Base-by-base conservation (phyloP, 2,113 vertebrate genomes). In the Falcunculus frontatus region DNA sequence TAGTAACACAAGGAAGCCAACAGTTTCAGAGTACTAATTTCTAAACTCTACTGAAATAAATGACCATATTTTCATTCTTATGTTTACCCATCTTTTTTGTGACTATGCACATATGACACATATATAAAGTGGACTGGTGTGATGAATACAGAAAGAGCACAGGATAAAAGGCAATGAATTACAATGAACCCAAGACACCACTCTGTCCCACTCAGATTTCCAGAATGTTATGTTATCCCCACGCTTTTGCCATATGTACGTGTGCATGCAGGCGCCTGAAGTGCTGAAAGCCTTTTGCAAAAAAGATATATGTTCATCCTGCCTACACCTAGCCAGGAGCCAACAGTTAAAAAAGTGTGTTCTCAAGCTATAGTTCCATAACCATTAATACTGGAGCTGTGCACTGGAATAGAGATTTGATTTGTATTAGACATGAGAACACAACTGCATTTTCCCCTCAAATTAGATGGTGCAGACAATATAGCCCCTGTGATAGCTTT, bases 161-260 rank as follows among this genome's bases (percentile, higher is more conserved):
- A 64, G 18, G 46, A 69, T 8, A 41, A 46, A 89, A 78, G n/a
- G 14, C 21, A 62, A 25, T 12, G 8, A 73, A 39, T 19, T n/a
- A 37, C 27, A 56, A 17, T 3, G 22, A 84, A 69, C 18, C 4
- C 32, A 62, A 73, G 37, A 69, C 6, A 35, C 8, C 23, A 69
- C 35, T 63, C n/a, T 27, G 10, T n/a, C 33, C 22, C 49, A 60
- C 46, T 72, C 25, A 68, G 16, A 39, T 76, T 47, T 64, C 18
- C 13, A 70, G 12, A 35, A 49, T 1, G 3, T 16, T 26, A 13
- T 3, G 2, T 27, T n/a, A 46, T 19, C 10, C 26, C 12, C 32
- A 13, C 20, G 41, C 22, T 46, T 47, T 79, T 35, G n/a, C 15
- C 32, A 10, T 13, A 7, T 0, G 2, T 10, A 32, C 0, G 0